Percentiles rank a stretch among this genome's conserved stretches.
phyloP scores from a whole-genome alignment of 2,797 vertebrate species.

The Spinus olivaceus region DNA sequence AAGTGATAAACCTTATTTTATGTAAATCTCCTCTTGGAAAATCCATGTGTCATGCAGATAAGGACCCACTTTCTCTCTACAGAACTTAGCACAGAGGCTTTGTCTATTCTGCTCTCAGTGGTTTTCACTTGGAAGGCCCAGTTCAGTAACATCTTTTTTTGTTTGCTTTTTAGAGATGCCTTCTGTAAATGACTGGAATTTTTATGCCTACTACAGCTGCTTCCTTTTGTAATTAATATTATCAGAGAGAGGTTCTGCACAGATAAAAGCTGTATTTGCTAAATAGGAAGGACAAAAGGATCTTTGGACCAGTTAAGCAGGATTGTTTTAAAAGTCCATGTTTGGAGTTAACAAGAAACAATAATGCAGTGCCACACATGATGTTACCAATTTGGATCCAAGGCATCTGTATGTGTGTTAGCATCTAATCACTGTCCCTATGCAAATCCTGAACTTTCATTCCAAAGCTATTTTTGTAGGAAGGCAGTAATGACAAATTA shows the following conservation, averaged over 20 bases:
- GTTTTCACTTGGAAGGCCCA: background rate
- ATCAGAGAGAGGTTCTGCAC: background rate
- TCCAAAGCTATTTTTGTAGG: background rate
- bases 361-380: background rate
- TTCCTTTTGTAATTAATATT: background rate
- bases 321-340: background rate
- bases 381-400: background rate
- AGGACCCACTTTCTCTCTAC: background rate
- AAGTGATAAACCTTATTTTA: background rate
- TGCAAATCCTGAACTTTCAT: background rate
- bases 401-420: fast-evolving
- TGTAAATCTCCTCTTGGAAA: background rate
- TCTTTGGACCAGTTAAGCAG: background rate
- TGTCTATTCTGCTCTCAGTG: background rate
- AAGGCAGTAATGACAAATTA: background rate
- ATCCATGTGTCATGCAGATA: background rate
- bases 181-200: background rate
- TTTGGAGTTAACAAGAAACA: background rate
- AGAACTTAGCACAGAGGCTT: background rate
- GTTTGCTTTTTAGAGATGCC: background rate
- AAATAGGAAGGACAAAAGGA: background rate
- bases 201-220: background rate
- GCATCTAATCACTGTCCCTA: background rate
- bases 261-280: background rate
- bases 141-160: background rate